phyloP scores from a whole-genome alignment of 2,113 vertebrate species.

The Panthera tigris region DNA sequence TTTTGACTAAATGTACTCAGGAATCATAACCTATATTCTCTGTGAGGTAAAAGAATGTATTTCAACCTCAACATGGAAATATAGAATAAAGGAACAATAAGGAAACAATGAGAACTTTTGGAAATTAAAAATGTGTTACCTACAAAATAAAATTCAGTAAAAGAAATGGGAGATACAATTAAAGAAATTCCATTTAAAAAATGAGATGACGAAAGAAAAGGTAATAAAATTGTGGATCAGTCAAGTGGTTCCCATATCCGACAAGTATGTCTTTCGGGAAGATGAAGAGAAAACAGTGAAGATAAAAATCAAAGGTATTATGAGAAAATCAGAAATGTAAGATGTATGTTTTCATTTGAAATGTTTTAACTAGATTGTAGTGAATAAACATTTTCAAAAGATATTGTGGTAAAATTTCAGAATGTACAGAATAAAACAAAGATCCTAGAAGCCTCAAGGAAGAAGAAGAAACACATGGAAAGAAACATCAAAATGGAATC shows the following conservation, averaged over 20 bases:
- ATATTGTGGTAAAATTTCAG: not conserved
- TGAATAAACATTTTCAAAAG: not conserved
- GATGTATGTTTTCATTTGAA: not conserved
- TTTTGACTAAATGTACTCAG: not conserved
- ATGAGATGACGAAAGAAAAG: not conserved
- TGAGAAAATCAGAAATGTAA: not conserved
- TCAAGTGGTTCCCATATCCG: not conserved
- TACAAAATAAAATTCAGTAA: not conserved
- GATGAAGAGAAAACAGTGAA: not conserved
- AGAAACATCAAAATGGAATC: not conserved
- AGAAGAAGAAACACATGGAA: not conserved
- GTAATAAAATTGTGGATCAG: not conserved
- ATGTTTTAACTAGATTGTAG: not conserved
- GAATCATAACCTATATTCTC: not conserved
- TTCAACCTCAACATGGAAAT: conserved; percentile 5
- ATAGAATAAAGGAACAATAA: not conserved
- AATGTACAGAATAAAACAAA: not conserved
- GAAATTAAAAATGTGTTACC: not conserved
- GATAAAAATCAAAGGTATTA: not conserved
- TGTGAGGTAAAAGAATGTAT: not conserved
- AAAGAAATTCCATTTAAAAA: not conserved
- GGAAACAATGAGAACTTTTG: not conserved
- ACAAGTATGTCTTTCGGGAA: not conserved
- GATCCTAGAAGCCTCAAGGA: not conserved
- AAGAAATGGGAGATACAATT: not conserved